Conservation (phyloP, 2,797 vertebrate genomes). For the Neosilurus hyrtlii region DNA sequence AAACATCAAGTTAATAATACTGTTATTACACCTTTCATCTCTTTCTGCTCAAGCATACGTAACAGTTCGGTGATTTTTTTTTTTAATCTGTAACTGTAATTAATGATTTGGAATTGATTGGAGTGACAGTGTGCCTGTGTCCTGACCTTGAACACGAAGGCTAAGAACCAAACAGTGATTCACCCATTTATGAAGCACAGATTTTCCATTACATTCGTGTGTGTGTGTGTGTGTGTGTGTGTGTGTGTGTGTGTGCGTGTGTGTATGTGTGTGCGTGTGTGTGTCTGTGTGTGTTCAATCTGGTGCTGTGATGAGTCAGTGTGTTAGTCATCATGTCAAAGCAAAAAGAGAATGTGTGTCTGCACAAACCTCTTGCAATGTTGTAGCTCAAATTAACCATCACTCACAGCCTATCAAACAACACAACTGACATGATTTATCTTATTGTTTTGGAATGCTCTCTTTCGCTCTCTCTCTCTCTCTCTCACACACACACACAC, state of each 20-base stretch:
- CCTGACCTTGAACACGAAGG: slow-evolving; percentile 19
- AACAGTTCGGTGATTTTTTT: background rate
- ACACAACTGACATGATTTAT: background rate
- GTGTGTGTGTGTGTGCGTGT: slow-evolving; percentile 36
- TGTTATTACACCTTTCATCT: background rate
- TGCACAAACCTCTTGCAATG: slow-evolving; percentile 22
- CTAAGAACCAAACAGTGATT: slow-evolving; percentile 36
- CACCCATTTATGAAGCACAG: slow-evolving; percentile 40
- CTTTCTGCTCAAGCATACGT: background rate
- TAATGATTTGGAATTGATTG: slow-evolving; percentile 33
- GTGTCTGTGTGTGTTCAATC: slow-evolving; percentile 31
- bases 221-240: slow-evolving; percentile 29
- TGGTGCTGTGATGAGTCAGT: slow-evolving; percentile 44
- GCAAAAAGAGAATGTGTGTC: slow-evolving; percentile 32
- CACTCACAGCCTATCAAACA: slow-evolving; percentile 11
- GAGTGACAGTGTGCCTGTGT: background rate
- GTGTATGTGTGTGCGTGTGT: slow-evolving; percentile 29
- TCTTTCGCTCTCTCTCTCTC: too few relatives aligned
- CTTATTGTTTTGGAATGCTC: slow-evolving; percentile 4
- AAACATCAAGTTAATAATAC: background rate
- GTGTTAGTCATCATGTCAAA: slow-evolving; percentile 49
- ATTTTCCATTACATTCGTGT: slow-evolving; percentile 42
- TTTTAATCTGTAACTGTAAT: slow-evolving; percentile 4
- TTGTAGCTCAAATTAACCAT: slow-evolving; percentile 23
- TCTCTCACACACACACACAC: too few relatives aligned